phyloP scores from a whole-genome alignment of 2,888 invertebrate species.

The Rutpela maculata region DNA sequence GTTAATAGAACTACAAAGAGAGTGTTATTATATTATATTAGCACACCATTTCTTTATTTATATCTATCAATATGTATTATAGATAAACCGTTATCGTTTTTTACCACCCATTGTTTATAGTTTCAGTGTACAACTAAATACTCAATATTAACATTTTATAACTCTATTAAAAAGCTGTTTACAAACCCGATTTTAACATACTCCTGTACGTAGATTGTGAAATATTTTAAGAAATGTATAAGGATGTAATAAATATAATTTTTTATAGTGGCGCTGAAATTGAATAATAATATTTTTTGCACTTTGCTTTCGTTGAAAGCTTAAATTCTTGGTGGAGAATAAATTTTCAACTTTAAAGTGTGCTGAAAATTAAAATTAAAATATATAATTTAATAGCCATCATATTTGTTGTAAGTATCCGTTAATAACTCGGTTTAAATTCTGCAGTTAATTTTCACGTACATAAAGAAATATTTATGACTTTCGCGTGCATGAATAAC shows the following conservation, averaged over 20 bases:
- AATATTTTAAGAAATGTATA: not conserved
- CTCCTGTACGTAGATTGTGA: not conserved
- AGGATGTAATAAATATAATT: constrained; percentile 9
- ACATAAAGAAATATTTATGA: not conserved
- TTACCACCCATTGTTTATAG: not conserved
- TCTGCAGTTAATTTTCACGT: not conserved
- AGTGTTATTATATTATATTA: no score
- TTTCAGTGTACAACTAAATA: not conserved
- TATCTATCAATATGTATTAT: no score
- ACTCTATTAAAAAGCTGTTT: not conserved
- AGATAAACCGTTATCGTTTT: not conserved
- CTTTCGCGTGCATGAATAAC: not conserved
- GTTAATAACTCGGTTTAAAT: not conserved
- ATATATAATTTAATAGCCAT: constrained; percentile 1
- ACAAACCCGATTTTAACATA: not conserved
- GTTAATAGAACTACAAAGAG: no score
- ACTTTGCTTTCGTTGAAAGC: not conserved
- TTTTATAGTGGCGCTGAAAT: constrained; percentile 8
- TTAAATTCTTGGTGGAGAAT: not conserved
- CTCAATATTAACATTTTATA: not conserved
- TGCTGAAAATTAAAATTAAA: not conserved
- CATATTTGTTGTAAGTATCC: not conserved
- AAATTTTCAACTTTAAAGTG: not conserved
- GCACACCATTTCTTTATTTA: no score
- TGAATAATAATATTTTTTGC: not conserved